Base-by-base conservation (phyloP, 2,113 vertebrate genomes). In the Phoenicopterus ruber region DNA sequence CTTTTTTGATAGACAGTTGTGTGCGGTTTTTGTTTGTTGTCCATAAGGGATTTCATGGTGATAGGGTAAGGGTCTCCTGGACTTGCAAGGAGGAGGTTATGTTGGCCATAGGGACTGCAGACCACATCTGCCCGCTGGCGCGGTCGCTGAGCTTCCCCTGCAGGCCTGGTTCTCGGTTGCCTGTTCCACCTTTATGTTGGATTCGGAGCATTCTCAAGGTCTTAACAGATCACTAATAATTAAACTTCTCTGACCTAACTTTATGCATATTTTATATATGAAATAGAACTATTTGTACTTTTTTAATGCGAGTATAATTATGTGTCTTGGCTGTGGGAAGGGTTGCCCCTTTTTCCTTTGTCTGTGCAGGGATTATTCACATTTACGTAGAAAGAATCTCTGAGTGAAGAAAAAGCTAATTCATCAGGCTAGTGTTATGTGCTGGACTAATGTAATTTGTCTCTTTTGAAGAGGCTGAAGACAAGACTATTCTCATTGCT, bases 111-210 rank as follows among this genome's bases (percentile, higher is more conserved):
- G 70, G 16, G 57, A 50, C 38, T 63, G 42, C 46, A 36, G n/a
- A 8, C 38, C 47, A 1, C 0, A 0, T 16, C 26, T 34, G 6
- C 25, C 25, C 28, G 7, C 4, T 6, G 38, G 6, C 0, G 10
- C 49, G 32, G 28, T 8, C 36, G 7, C 18, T 31, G 13, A n/a
- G 15, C 10, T 67, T 7, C 9, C 20, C 11, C 4, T 77, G n/a
- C n/a, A 70, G 38, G 24, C 31, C n/a, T 58, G 54, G 18, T 34
- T 76, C 47, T 76, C 74, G 50, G 57, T 38, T 67, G 9, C 5
- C 38, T 67, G 13, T 42, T 87, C 46, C 21, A 36, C 40, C 28
- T 46, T 67, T 34, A 8, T 7, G 5, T 5, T 76, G 44, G 15
- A 67, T 38, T 71, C 25, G 42, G 22, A 17, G 2, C 61, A 13